phyloP scores from a whole-genome alignment of 2,113 vertebrate genomes.

The Leptodactylus fuscus region DNA sequence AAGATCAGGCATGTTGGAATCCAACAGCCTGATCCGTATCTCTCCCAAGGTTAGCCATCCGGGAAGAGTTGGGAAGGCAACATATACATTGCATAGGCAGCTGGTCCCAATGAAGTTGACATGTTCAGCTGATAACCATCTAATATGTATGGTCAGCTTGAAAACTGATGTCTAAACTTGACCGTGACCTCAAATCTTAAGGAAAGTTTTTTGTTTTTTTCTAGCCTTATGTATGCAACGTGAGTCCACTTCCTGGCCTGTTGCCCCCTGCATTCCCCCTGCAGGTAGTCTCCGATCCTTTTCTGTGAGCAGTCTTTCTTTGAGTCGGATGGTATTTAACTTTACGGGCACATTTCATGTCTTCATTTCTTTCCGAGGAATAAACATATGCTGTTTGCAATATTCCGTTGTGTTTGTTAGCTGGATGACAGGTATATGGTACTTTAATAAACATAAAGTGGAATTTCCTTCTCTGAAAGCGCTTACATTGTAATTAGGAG shows the following conservation, averaged over 20 bases:
- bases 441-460: slow-evolving; percentile 43
- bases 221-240: too few species aligned
- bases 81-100: too few species aligned
- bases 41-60: too few species aligned
- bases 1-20: too few species aligned
- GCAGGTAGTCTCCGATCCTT: neutral
- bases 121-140: too few species aligned
- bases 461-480: slow-evolving; percentile 25
- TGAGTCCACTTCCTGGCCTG: neutral
- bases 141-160: too few species aligned
- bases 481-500: slow-evolving; percentile 18
- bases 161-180: neutral
- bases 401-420: slow-evolving; percentile 27
- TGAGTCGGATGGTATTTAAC: neutral
- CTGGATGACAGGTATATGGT: slow-evolving; percentile 48
- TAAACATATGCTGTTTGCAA: slow-evolving; percentile 38
- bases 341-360: slow-evolving; percentile 26
- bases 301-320: neutral
- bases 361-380: neutral
- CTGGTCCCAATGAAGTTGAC: too few species aligned
- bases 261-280: neutral
- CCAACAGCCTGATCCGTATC: too few species aligned
- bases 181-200: too few species aligned
- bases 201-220: too few species aligned
- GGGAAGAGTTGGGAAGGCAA: too few species aligned